Base-by-base conservation (phyloP, 1,140 invertebrate genomes). In the Eufriesea mexicana region DNA sequence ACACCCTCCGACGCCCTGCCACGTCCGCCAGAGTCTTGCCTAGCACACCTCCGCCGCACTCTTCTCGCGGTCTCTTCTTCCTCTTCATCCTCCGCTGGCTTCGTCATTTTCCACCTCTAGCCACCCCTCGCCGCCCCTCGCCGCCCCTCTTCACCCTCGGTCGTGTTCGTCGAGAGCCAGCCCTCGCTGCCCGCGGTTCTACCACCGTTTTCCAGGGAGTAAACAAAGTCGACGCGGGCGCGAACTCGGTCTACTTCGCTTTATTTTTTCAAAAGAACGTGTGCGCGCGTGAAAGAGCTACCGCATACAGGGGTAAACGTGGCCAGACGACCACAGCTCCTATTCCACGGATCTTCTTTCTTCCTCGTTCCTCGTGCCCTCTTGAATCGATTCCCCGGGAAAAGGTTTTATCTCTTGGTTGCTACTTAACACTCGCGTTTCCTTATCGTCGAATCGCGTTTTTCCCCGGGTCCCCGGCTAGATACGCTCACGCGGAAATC, bases 201-300 rank as follows among this genome's bases (percentile, higher is more conserved):
- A 59, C 54, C 23, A 45, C 28, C 74, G 67, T 20, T 86, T 84
- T 72, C 28, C 59, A 42, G 28, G 67, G 77, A 18, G 78, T 71
- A 90, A 89, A 90, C 86, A 88, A 55, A 72, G 61, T 70, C 51
- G 74, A 75, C 79, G 70, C 25, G 66, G 80, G 79, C 67, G 79
- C 76, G 66, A 79, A 88, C 84, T 71, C 81, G 81, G 25, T 79
- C 54, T 66, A 80, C 59, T 74, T 75, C 66, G 57, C 74, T 87
- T 88, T 82, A 85, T 85, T 88, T 79, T 87, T 88, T 88, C 66
- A 88, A 88, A 79, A 76, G 81, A 76, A 25, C 55, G 68, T 59
- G 71, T 57, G 35, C 61, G 35, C 51, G 72, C 54, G 79, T 86
- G 79, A 79, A 79, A 79, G 64, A 25, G 55, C 35, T 49, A 67